A percentile compares a stretch with the other conserved stretches of the same genome.
Conservation (phyloP, 1,140 invertebrate species). For the Platyscapa corneri region DNA sequence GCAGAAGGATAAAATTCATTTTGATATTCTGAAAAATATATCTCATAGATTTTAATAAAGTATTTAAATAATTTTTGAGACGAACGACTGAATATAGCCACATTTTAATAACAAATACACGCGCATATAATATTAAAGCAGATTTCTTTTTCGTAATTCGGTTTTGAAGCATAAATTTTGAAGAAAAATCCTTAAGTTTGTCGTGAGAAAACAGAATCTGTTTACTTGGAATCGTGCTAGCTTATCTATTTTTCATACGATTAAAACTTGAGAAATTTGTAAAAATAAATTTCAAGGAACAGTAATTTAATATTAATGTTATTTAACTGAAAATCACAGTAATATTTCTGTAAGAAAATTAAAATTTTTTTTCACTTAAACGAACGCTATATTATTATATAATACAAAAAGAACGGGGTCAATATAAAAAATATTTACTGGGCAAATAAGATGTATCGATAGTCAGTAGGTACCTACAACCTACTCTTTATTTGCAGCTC, state of each 20-base stretch:
- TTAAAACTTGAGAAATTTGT: not conserved
- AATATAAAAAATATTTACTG: not conserved
- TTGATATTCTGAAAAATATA: no score
- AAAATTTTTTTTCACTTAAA: not conserved
- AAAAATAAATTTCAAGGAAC: not conserved
- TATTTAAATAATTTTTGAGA: no score
- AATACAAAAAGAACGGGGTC: not conserved
- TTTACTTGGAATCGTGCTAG: not conserved
- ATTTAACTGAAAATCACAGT: not conserved
- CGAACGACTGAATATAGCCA: no score
- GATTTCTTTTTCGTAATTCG: no score
- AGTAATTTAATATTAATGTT: not conserved
- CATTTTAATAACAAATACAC: no score
- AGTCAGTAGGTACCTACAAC: not conserved
- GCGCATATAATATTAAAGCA: no score
- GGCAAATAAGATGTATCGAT: no score
- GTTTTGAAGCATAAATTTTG: no score
- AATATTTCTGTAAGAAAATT: not conserved
- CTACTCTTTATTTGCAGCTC: not conserved
- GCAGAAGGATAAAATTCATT: no score
- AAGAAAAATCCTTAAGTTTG: not conserved
- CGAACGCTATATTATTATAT: not conserved
- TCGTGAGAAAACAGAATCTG: not conserved
- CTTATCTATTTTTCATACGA: not conserved
- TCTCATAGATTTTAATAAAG: no score